phyloP scores from a whole-genome alignment of 2,113 vertebrate genomes.

The Silurus asotus region DNA sequence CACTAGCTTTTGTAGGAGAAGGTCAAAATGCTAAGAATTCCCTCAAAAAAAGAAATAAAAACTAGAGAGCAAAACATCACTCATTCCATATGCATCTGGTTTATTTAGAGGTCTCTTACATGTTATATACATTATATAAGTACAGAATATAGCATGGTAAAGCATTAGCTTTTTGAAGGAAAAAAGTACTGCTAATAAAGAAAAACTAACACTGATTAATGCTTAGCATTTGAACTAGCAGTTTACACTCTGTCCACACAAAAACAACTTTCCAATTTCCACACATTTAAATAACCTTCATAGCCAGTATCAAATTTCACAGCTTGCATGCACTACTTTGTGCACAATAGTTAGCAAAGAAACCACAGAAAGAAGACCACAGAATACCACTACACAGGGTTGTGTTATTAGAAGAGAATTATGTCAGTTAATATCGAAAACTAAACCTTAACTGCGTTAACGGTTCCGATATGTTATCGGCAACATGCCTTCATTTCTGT shows the following conservation, averaged over 20 bases:
- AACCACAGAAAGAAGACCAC: neutral
- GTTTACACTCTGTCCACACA: neutral
- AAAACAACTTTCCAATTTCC: neutral
- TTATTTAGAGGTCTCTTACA: neutral
- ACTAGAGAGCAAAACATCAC: neutral
- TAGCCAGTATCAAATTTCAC: neutral
- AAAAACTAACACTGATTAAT: neutral
- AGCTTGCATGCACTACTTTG: neutral
- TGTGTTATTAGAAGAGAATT: neutral
- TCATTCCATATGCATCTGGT: neutral
- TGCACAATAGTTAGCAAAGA: neutral
- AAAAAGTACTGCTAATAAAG: neutral
- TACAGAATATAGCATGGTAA: neutral
- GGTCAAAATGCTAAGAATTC: neutral
- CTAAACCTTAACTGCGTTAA: neutral
- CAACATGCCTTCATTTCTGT: conserved; percentile 2
- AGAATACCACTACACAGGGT: neutral
- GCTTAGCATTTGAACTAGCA: neutral
- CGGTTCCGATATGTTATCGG: conserved; percentile 34
- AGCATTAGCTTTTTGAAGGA: neutral
- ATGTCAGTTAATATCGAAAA: neutral
- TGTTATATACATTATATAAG: neutral
- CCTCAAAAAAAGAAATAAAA: neutral
- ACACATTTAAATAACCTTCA: neutral
- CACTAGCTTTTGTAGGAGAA: neutral